Conservation (phyloP, 2,113 vertebrate genomes). For the Petrocephalus microphthalmus region DNA sequence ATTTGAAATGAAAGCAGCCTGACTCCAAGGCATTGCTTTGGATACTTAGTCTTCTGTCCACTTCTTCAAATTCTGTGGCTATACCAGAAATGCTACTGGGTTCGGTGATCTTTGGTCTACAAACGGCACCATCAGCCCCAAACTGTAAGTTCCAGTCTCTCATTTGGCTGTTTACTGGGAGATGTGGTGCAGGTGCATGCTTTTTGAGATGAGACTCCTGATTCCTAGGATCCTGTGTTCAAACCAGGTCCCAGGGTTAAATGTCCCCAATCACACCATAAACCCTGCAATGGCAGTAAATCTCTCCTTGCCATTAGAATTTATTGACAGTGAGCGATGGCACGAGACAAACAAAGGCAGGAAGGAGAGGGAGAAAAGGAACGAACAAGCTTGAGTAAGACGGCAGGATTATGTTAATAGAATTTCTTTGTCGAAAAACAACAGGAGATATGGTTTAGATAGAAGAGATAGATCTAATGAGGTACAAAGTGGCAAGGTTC, state of each 20-base stretch:
- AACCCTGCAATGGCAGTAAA: not conserved
- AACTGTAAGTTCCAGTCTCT: not conserved
- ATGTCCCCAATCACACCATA: conserved; percentile 16
- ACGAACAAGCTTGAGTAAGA: not conserved
- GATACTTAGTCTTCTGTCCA: not conserved
- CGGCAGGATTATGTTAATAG: not conserved
- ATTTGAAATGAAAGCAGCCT: not conserved
- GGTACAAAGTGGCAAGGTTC: not conserved
- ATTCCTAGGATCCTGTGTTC: not conserved
- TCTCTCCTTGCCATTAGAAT: not conserved
- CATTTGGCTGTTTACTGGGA: not conserved
- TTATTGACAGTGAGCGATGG: conserved; percentile 5
- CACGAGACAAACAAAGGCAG: not conserved
- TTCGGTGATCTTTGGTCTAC: not conserved
- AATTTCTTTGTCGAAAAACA: conserved; percentile 13
- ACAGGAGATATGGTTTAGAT: conserved; percentile 3
- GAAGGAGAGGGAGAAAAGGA: not conserved
- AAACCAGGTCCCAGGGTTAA: not conserved
- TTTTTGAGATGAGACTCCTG: not conserved
- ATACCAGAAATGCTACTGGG: not conserved
- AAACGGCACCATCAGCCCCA: not conserved
- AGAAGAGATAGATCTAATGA: not conserved
- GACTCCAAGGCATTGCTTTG: not conserved
- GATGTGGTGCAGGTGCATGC: not conserved
- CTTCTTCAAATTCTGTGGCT: not conserved